Conservation (phyloP, 2,113 vertebrate genomes). For the Siniperca knerii region DNA sequence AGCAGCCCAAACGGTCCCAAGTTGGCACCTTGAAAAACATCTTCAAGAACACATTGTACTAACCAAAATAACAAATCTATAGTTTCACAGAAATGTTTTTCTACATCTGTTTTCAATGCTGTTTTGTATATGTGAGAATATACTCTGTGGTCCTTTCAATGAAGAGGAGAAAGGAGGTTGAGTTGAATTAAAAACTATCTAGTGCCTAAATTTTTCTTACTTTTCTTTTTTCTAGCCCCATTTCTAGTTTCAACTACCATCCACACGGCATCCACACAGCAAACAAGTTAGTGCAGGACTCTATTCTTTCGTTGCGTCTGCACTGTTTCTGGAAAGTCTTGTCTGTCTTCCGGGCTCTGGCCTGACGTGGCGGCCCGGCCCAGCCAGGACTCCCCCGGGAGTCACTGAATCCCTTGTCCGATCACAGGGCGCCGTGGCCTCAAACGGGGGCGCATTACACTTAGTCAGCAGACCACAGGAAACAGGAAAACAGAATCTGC, state of each 20-base stretch:
- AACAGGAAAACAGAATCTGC: slow-evolving; percentile 75
- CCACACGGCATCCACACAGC: neutral
- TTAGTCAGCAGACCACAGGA: slow-evolving; percentile 79
- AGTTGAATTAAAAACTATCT: neutral
- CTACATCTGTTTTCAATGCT: slow-evolving; percentile 16
- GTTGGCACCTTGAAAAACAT: slow-evolving; percentile 40
- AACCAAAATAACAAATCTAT: slow-evolving; percentile 8
- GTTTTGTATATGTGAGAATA: neutral
- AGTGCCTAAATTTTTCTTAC: neutral
- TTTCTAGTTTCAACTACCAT: neutral
- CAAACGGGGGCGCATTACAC: slow-evolving; percentile 69
- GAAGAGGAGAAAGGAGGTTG: neutral
- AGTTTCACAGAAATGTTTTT: slow-evolving; percentile 4
- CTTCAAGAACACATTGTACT: slow-evolving; percentile 7
- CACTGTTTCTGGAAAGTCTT: slow-evolving; percentile 38
- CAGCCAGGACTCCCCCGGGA: slow-evolving; percentile 33
- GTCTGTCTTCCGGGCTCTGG: slow-evolving; percentile 16
- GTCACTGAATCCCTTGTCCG: slow-evolving; percentile 73
- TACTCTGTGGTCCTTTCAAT: no score
- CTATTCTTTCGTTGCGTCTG: slow-evolving; percentile 3
- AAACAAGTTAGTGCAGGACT: neutral
- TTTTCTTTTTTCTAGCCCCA: neutral
- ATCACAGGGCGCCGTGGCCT: slow-evolving; percentile 60
- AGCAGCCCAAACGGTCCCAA: neutral
- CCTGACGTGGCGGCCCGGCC: slow-evolving; percentile 14